Evolutionary conservation across 2,797 vertebrate genomes (phyloP).

Genomic region (Gambelia wislizenii): DNA sequence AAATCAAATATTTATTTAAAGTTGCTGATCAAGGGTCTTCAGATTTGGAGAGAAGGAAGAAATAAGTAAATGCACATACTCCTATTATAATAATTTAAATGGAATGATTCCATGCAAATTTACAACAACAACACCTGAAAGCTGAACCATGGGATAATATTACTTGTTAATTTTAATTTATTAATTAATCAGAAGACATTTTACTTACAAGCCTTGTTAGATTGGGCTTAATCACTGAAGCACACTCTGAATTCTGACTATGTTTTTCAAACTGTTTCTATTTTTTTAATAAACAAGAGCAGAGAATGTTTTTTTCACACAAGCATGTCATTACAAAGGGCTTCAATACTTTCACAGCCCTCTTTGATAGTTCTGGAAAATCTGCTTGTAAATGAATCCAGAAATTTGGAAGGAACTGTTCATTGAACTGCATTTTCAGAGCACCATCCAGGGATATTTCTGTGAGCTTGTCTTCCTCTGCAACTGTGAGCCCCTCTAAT

Average conservation of each 20-base stretch:
- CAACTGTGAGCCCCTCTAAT: background rate
- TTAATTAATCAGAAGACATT: too few species aligned
- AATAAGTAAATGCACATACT: too few species aligned
- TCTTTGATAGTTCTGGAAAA: background rate
- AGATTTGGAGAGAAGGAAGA: too few species aligned
- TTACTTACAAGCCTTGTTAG: background rate
- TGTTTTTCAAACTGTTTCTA: background rate
- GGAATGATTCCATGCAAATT: too few species aligned
- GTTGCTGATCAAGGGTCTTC: too few species aligned
- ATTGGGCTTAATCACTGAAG: background rate
- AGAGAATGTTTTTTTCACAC: background rate
- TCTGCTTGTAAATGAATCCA: background rate
- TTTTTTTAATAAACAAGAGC: background rate
- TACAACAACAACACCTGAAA: too few species aligned
- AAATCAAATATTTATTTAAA: too few species aligned
- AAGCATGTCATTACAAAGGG: background rate
- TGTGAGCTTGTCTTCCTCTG: background rate
- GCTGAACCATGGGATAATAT: too few species aligned
- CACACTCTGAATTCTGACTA: background rate
- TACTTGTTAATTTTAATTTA: too few species aligned
- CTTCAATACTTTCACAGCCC: background rate
- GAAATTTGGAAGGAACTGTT: background rate
- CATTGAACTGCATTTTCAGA: background rate
- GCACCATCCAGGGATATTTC: background rate
- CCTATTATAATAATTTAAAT: too few species aligned